Evolutionary conservation across 2,888 invertebrate genomes (phyloP).

Genomic region (Drosophila parthenogenetica): DNA sequence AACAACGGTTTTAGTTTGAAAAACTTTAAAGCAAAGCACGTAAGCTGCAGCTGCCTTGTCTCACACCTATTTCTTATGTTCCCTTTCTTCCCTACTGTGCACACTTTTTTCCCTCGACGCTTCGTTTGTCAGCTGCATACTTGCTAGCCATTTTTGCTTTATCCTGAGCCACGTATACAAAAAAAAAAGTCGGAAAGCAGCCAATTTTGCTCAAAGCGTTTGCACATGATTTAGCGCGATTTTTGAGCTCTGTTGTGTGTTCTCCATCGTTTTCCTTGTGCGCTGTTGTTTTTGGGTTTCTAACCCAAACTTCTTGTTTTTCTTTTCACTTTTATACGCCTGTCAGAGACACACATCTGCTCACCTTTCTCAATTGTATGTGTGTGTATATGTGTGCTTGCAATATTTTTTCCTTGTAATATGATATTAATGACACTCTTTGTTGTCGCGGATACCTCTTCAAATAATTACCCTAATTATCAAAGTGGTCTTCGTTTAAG

Average conservation of each 20-base stretch:
- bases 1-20: slow-evolving; percentile 30
- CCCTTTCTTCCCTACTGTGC: not conserved
- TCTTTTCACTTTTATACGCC: slow-evolving; percentile 42
- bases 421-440: slow-evolving; percentile 38
- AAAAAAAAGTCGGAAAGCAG: slow-evolving; percentile 23
- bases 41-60: slow-evolving; percentile 14
- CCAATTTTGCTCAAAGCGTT: slow-evolving; percentile 63
- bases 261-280: slow-evolving; percentile 23
- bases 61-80: not conserved
- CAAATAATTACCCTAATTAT: slow-evolving; percentile 39
- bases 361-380: not conserved
- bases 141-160: slow-evolving; percentile 30
- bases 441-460: slow-evolving; percentile 2
- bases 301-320: slow-evolving; percentile 14
- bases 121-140: slow-evolving; percentile 35
- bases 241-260: slow-evolving; percentile 31
- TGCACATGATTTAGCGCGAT: slow-evolving; percentile 64
- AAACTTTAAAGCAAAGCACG: slow-evolving; percentile 52
- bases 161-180: not conserved
- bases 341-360: slow-evolving; percentile 63
- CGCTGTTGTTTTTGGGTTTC: slow-evolving; percentile 17
- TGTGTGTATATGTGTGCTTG: not conserved
- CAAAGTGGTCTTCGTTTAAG: not conserved
- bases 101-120: not conserved
- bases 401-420: slow-evolving; percentile 22